A percentile compares a stretch with the other conserved stretches of the same genome.
Conservation (phyloP, 2,113 vertebrate genomes). For the Myrmecobius fasciatus region DNA sequence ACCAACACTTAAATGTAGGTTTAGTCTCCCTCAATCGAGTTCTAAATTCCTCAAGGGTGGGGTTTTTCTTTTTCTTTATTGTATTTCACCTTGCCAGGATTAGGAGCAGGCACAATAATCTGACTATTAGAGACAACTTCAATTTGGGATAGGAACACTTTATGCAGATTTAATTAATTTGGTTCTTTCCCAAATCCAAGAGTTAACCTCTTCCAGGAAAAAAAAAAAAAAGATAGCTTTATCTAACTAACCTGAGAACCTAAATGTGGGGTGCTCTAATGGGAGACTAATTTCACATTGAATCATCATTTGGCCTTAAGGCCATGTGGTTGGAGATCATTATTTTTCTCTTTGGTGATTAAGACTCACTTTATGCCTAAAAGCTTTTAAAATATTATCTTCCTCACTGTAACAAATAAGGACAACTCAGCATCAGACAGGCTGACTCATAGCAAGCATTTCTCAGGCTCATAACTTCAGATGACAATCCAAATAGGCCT, state of each 20-base stretch:
- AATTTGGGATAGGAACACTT: not conserved
- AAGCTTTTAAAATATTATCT: slow-evolving; percentile 77
- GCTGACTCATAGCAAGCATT: slow-evolving; percentile 78
- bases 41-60: not conserved
- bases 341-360: slow-evolving; percentile 74
- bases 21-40: not conserved
- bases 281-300: slow-evolving; percentile 68
- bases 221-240: slow-evolving; percentile 51
- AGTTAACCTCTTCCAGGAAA: slow-evolving; percentile 17
- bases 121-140: not conserved
- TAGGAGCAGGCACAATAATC: not conserved
- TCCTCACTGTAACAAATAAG: slow-evolving; percentile 70
- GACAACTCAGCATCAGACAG: slow-evolving; percentile 70
- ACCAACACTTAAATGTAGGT: not conserved
- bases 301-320: slow-evolving; percentile 73
- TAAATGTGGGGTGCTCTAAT: slow-evolving; percentile 51
- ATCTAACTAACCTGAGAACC: slow-evolving; percentile 62
- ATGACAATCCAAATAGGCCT: slow-evolving; percentile 70
- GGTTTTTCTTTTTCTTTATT: not conserved
- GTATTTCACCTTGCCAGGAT: not conserved
- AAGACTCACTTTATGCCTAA: slow-evolving; percentile 75
- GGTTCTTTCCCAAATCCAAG: not conserved
- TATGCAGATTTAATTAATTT: not conserved
- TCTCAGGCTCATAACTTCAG: slow-evolving; percentile 70
- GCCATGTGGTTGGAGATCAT: slow-evolving; percentile 68